phyloP scores from a whole-genome alignment of 2,888 invertebrate genomes.

The Holacanthella duospinosa region DNA sequence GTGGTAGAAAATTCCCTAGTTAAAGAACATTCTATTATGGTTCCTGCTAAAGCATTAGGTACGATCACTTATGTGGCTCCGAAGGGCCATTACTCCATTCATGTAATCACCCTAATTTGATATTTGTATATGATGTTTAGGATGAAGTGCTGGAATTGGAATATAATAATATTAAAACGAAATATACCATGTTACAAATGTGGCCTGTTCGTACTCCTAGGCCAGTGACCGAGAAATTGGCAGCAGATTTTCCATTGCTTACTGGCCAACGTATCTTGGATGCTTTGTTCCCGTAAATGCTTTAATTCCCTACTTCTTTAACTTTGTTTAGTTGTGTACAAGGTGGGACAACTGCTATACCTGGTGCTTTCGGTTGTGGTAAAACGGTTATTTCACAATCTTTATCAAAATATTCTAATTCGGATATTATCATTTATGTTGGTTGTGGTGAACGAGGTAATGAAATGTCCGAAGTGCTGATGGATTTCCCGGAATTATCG shows the following conservation, averaged over 20 bases:
- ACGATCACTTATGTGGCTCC: conserved; percentile 92
- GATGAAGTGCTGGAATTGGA: conserved; percentile 96
- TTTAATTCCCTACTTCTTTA: neutral
- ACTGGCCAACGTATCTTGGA: conserved; percentile 98
- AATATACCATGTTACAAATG: conserved; percentile 94
- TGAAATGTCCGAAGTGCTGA: conserved; percentile 62
- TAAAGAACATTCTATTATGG: conserved; percentile 89
- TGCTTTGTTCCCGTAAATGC: conserved; percentile 89
- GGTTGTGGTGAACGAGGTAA: conserved; percentile 99
- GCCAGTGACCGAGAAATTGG: conserved; percentile 93
- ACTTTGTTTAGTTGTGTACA: conserved; percentile 75
- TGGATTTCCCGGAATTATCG: conserved; percentile 96
- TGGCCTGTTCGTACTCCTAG: conserved; percentile 99
- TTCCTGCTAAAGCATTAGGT: conserved; percentile 90
- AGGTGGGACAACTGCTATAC: conserved; percentile 97
- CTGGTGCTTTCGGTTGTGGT: conserved; percentile 99
- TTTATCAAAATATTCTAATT: conserved; percentile 98
- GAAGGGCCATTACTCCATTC: conserved; percentile 85
- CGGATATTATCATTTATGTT: conserved; percentile 97
- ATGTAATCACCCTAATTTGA: too few relatives aligned
- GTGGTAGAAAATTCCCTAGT: conserved; percentile 97
- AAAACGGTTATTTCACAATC: conserved; percentile 99
- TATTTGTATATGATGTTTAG: conserved; percentile 84
- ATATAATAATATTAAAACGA: conserved; percentile 87
- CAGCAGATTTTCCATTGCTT: conserved; percentile 94